Conservation (phyloP, 2,888 invertebrate genomes). For the Microdon myrmicae region DNA sequence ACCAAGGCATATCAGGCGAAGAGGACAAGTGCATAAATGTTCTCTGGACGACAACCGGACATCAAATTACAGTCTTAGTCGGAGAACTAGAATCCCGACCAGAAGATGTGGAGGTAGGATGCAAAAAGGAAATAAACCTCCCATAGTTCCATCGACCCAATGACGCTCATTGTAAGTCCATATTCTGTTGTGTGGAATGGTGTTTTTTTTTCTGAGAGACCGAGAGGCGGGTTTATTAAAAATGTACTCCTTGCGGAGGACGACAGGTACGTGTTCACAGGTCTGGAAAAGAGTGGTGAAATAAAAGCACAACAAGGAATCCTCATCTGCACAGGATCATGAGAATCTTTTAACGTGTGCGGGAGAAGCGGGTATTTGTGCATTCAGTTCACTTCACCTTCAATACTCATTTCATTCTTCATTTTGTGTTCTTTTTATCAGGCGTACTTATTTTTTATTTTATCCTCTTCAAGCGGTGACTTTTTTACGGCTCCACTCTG, state of each 20-base stretch:
- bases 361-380: constrained; percentile 29
- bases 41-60: constrained; percentile 23
- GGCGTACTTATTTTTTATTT: constrained; percentile 24
- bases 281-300: constrained; percentile 10
- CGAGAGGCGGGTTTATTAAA: constrained; percentile 36
- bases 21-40: constrained; percentile 35
- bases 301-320: constrained; percentile 3
- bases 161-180: no score
- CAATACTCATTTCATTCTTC: constrained; percentile 3
- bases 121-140: no score
- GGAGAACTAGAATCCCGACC: not conserved
- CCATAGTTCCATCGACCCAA: no score
- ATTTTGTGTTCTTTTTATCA: not conserved
- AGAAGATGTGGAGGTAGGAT: not conserved
- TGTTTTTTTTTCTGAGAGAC: constrained; percentile 2
- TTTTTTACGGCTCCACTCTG: constrained; percentile 36
- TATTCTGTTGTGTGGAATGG: no score
- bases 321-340: not conserved
- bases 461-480: constrained; percentile 15
- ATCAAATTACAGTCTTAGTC: constrained; percentile 1
- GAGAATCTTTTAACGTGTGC: constrained; percentile 15
- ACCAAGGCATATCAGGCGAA: constrained; percentile 23
- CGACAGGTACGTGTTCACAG: constrained; percentile 49
- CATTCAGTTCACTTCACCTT: constrained; percentile 27
- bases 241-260: constrained; percentile 33